These are phyloP conservation scores for Megastigmus dorsalis DNA, from an alignment of 2,888 invertebrate genomes.

Conservation along the genomic window DNA sequence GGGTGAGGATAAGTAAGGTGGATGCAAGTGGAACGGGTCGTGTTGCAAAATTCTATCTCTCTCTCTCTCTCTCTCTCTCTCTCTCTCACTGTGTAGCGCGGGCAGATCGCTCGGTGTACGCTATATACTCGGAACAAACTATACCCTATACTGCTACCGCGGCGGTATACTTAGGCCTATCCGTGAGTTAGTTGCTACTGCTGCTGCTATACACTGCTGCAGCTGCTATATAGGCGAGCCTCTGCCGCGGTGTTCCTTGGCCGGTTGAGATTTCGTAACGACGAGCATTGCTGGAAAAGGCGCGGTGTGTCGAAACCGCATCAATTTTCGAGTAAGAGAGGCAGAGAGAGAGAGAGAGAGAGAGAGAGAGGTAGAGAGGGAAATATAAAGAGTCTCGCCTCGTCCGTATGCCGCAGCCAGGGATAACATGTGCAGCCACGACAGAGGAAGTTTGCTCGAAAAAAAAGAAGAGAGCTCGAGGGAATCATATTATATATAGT, in stretches of 20 bases:
- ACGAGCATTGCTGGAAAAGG: constrained; percentile 65
- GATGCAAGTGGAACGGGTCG: constrained; percentile 66
- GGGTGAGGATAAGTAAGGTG: constrained; percentile 54
- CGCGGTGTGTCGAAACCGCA: constrained; percentile 62
- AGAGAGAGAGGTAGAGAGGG: neutral
- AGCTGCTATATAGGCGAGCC: too few species aligned
- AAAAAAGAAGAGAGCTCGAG: constrained; percentile 5
- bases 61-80: constrained; percentile 1
- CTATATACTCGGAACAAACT: too few species aligned
- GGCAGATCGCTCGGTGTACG: too few species aligned
- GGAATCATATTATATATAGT: constrained; percentile 28
- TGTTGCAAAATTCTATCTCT: constrained; percentile 65
- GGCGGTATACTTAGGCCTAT: too few species aligned
- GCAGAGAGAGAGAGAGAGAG: neutral
- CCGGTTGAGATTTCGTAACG: constrained; percentile 63
- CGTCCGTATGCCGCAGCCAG: neutral
- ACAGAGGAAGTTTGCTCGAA: too few species aligned
- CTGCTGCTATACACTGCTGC: too few species aligned
- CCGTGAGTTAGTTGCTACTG: too few species aligned
- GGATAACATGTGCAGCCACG: neutral
- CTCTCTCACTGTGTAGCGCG: constrained; percentile 40
- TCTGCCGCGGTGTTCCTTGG: constrained; percentile 29
- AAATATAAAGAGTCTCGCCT: neutral
- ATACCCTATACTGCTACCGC: too few species aligned
- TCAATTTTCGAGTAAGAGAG: constrained; percentile 61